These are phyloP conservation scores for Proisotoma minuta DNA, from an alignment of 2,888 invertebrate genomes.

Conservation along the genomic window DNA sequence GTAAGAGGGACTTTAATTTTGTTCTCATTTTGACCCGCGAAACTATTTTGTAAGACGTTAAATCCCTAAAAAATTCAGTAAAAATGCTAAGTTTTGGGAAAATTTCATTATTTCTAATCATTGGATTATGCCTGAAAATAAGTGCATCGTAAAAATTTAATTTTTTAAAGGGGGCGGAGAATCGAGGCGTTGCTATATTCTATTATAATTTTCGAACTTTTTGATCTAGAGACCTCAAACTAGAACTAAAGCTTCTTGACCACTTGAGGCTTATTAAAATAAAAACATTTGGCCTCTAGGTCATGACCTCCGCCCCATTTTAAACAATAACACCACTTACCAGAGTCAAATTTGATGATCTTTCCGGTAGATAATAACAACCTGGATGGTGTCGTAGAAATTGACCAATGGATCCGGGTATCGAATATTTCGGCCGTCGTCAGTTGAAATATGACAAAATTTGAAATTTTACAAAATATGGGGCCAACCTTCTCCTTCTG, in stretches of 20 bases:
- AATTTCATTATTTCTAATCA: constrained; percentile 19
- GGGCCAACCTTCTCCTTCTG: constrained; percentile 92
- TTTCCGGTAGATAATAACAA: constrained; percentile 90
- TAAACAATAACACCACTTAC: constrained; percentile 55
- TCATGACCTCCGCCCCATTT: no score
- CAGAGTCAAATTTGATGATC: constrained; percentile 97
- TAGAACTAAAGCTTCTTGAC: no score
- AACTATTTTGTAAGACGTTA: constrained; percentile 40
- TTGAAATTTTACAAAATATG: no score
- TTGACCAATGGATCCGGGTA: constrained; percentile 98
- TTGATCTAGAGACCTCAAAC: no score
- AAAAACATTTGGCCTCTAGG: no score
- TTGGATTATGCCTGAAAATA: constrained; percentile 37
- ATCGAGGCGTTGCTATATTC: no score
- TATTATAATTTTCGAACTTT: no score
- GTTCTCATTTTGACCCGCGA: constrained; percentile 55
- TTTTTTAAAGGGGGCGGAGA: no score
- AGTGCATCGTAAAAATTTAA: constrained; percentile 23
- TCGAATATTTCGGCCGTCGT: constrained; percentile 96
- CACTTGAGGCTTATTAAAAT: no score
- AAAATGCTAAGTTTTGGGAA: not conserved
- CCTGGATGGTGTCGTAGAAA: constrained; percentile 91
- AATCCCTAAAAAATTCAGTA: no score
- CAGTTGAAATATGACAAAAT: no score
- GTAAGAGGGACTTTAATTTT: constrained; percentile 51